Evolutionary conservation across 2,113 vertebrate species (phyloP).

Genomic region (Columbina picui): DNA sequence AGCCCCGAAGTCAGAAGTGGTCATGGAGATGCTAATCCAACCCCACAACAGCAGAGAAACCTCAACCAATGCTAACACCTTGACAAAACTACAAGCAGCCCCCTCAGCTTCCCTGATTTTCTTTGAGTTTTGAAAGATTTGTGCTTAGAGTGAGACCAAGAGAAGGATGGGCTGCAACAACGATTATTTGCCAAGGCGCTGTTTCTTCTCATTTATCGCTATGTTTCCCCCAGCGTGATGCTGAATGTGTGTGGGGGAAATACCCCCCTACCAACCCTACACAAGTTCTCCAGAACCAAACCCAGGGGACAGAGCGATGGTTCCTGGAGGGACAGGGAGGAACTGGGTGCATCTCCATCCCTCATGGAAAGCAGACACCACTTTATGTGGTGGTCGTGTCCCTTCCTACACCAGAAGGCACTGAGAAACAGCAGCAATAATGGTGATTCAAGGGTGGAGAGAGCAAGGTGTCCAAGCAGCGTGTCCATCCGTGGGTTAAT

Average conservation of each 20-base stretch:
- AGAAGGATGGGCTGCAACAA: neutral
- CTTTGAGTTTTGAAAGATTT: neutral
- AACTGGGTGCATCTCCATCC: neutral
- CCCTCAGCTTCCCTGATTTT: rapidly evolving
- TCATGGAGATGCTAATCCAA: neutral
- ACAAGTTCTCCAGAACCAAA: neutral
- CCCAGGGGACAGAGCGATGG: neutral
- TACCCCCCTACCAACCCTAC: rapidly evolving
- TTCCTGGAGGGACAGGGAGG: neutral
- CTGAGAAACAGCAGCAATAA: rapidly evolving
- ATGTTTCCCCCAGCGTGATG: neutral
- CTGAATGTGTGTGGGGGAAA: neutral
- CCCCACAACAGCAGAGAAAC: neutral
- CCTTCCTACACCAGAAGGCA: neutral
- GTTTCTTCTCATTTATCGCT: neutral
- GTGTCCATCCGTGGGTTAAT: rapidly evolving
- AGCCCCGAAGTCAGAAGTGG: rapidly evolving
- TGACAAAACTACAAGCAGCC: rapidly evolving
- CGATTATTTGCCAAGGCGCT: neutral
- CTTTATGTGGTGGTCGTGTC: neutral
- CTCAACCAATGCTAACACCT: neutral
- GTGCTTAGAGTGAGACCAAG: neutral
- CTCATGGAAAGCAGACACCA: rapidly evolving
- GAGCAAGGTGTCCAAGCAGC: neutral
- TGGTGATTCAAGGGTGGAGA: neutral